Evolutionary conservation across 1,140 invertebrate species (phyloP), one percentile per base, ranked within the genome.

Genomic region (Metaphire vulgaris): DNA sequence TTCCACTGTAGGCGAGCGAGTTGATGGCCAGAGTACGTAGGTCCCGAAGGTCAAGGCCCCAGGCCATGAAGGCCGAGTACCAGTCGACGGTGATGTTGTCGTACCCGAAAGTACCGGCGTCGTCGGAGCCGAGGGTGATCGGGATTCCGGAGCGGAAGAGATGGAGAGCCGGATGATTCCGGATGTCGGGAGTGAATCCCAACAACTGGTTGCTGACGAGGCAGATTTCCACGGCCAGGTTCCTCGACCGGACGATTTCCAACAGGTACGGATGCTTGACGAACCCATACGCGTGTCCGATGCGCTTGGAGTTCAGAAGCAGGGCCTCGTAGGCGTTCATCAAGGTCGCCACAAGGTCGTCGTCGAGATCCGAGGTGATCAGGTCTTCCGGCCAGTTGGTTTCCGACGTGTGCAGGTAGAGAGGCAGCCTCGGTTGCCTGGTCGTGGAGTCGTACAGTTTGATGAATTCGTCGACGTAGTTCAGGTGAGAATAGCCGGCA

Each of bases 51-150:
- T 76, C 66, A 2, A 82, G 26, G 80, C n/a, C n/a, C n/a, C n/a
- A n/a, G n/a, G n/a, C n/a, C n/a, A n/a, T n/a, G n/a, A n/a, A n/a
- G n/a, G n/a, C 81, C 29, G 77, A 74, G 69, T 82, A 82, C 79
- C 79, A 82, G 41, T 82, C 81, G n/a, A 80, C 79, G 1, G 81
- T 82, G n/a, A 82, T 79, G 30, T 79, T 74, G 67, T 82, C 74
- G 72, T 81, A 82, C 78, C n/a, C n/a, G n/a, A n/a, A n/a, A n/a
- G n/a, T n/a, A n/a, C n/a, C n/a, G n/a, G n/a, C n/a, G n/a, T n/a
- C n/a, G n/a, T n/a, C n/a, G n/a, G n/a, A n/a, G n/a, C n/a, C n/a
- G n/a, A n/a, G n/a, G n/a, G n/a, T n/a, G 33, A 82, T 77, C n/a
- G 81, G 81, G 12, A 81, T 77, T 26, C 81, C 81, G 68, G 74